These are phyloP conservation scores for Protonemura montana DNA, from an alignment of 2,888 invertebrate genomes.

Conservation along the genomic window DNA sequence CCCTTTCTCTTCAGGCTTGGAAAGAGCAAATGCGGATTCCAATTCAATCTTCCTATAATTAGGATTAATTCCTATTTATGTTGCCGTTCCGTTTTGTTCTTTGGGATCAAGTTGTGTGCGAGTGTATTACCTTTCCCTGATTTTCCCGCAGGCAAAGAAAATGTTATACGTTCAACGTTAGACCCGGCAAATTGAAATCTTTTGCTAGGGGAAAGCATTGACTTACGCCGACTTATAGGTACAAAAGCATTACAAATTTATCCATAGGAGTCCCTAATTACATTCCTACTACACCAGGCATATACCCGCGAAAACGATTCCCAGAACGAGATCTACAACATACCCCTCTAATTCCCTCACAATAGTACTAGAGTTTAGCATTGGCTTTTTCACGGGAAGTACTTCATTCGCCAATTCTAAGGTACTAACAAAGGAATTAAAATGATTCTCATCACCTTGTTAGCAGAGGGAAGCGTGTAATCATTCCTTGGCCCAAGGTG, in stretches of 20 bases:
- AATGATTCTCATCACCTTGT: neutral
- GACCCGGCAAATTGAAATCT: neutral
- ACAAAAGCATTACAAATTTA: neutral
- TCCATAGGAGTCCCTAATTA: too few relatives aligned
- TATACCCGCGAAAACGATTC: too few relatives aligned
- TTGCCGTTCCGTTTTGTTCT: slow-evolving; percentile 7
- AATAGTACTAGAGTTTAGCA: neutral
- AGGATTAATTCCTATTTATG: slow-evolving; percentile 12
- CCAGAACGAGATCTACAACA: neutral
- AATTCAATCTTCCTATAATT: neutral
- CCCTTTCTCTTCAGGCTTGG: neutral
- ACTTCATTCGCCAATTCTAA: neutral
- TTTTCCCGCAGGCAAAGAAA: neutral
- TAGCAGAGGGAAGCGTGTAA: neutral
- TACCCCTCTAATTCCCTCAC: neutral
- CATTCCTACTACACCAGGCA: too few relatives aligned
- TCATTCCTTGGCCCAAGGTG: neutral
- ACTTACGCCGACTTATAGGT: neutral
- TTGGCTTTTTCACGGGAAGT: neutral
- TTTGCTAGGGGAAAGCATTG: neutral
- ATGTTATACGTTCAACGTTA: neutral
- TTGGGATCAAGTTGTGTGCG: neutral
- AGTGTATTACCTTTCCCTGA: neutral
- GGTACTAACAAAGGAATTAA: neutral
- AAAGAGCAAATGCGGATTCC: neutral